Conservation (phyloP, 2,888 invertebrate species). For the Deilephila porcellus region DNA sequence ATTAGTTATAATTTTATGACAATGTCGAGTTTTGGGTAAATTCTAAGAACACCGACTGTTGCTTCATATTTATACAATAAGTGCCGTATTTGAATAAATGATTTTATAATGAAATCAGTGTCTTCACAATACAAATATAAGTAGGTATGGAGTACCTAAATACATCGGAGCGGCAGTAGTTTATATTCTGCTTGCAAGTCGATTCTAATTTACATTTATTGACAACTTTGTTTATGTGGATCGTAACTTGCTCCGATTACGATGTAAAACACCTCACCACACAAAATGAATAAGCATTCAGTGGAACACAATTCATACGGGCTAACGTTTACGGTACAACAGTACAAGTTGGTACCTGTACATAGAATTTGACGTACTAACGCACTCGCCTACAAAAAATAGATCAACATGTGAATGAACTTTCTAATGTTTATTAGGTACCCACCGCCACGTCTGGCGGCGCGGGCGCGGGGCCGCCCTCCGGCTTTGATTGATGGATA, state of each 20-base stretch:
- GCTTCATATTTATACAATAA: conserved; percentile 1
- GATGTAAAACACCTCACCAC: conserved; percentile 10
- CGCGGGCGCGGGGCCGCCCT: conserved; percentile 50
- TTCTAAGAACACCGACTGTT: not conserved
- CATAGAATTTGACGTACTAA: conserved; percentile 13
- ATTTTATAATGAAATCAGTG: not conserved
- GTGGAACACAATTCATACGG: not conserved
- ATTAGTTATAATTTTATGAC: conserved; percentile 11
- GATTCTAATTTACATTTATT: conserved; percentile 12
- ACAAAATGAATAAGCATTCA: not conserved
- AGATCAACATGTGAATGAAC: conserved; percentile 74
- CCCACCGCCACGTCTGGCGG: conserved; percentile 45
- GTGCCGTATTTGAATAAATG: not conserved
- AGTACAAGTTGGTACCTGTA: conserved; percentile 15
- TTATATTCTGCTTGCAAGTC: not conserved
- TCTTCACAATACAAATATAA: not conserved
- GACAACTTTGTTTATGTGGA: conserved; percentile 19
- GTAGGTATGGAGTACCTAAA: not conserved
- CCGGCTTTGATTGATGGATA: conserved; percentile 64
- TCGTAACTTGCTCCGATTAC: conserved; percentile 5
- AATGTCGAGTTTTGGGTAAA: not conserved
- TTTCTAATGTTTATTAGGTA: conserved; percentile 57
- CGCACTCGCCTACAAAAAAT: conserved; percentile 58
- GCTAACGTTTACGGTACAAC: conserved; percentile 1
- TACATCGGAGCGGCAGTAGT: not conserved